These are phyloP conservation scores for Sebastes iracundus DNA, from an alignment of 2,797 vertebrate species.

Conservation along the genomic window DNA sequence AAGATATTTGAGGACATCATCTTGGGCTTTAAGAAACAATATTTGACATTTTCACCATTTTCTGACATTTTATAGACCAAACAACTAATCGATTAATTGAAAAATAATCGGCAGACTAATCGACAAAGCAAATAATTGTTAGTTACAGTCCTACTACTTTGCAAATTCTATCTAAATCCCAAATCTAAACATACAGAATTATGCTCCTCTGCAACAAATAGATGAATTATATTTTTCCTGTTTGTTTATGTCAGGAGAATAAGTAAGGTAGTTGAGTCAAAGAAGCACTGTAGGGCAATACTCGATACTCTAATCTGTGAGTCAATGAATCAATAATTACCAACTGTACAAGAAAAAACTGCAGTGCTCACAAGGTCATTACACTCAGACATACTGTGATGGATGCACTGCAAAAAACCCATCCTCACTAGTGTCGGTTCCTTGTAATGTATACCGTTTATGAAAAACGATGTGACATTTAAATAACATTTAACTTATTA, in stretches of 20 bases:
- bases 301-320: background rate
- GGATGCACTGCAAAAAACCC: background rate
- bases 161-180: background rate
- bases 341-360: background rate
- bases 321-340: slow-evolving; percentile 8
- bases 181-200: background rate
- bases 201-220: background rate
- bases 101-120: too few species aligned
- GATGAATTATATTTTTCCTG: background rate
- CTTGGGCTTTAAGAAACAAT: too few species aligned
- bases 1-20: too few species aligned
- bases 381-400: background rate
- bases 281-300: background rate
- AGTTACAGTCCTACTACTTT: fast-evolving
- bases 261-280: background rate
- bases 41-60: too few species aligned
- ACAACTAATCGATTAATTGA: too few species aligned
- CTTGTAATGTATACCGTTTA: background rate
- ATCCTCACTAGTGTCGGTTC: background rate
- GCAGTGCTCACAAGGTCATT: background rate
- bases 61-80: too few species aligned
- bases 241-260: background rate
- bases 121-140: too few species aligned
- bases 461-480: slow-evolving; percentile 29
- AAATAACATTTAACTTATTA: slow-evolving; percentile 28